These are phyloP conservation scores for Alauda arvensis DNA, from an alignment of 2,797 vertebrate species.

Conservation along the genomic window DNA sequence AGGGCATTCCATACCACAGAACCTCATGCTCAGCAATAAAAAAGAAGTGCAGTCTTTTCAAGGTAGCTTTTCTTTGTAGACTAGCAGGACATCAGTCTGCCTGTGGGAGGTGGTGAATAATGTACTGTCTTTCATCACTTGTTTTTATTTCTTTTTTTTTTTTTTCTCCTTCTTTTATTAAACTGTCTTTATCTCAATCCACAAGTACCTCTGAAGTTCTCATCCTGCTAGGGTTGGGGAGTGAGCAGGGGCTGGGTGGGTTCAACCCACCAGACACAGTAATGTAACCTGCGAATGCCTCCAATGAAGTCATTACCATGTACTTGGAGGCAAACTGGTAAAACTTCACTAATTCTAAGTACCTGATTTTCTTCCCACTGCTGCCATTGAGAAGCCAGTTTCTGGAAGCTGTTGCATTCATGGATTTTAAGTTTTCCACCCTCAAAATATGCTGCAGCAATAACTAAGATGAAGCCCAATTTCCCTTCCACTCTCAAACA, in stretches of 20 bases:
- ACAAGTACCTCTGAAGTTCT: neutral
- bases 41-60: neutral
- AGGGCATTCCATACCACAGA: neutral
- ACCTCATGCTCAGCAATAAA: neutral
- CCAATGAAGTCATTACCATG: neutral
- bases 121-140: neutral
- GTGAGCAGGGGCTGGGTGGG: neutral
- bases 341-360: slow-evolving; percentile 9
- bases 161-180: neutral
- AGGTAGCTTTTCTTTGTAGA: neutral
- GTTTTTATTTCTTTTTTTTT: neutral
- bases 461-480: slow-evolving; percentile 41
- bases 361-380: slow-evolving; percentile 43
- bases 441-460: slow-evolving; percentile 37
- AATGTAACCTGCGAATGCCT: neutral
- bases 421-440: slow-evolving; percentile 29
- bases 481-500: slow-evolving; percentile 37
- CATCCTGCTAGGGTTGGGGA: neutral
- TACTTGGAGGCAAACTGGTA: neutral
- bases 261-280: neutral
- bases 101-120: neutral
- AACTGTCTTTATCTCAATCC: neutral
- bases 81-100: neutral
- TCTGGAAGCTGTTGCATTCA: slow-evolving; percentile 19
- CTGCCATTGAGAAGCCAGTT: slow-evolving; percentile 19